Base-by-base conservation (phyloP, 2,888 invertebrate species). In the Ichneumoninae sp. region DNA sequence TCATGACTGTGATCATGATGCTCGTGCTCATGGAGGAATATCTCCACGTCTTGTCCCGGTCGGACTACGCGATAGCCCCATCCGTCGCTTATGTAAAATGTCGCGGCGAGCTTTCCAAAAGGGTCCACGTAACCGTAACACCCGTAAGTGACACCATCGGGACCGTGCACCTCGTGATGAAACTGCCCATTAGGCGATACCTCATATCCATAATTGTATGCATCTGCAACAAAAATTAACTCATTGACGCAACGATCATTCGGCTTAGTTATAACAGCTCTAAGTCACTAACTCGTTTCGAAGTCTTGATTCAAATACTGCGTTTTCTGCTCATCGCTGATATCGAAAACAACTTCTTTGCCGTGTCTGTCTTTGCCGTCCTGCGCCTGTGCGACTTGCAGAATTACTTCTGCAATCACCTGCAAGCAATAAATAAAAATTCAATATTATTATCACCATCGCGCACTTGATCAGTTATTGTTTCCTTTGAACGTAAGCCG, bases 101-200 rank as follows among this genome's bases (percentile, higher is more conserved):
- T 97, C 68, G 96, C 96, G 50, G 96, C 95, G 13, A 96, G 94
- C 83, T 95, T 94, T 52, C 95, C 95, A 69, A 96, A 95, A 0
- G 96, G 96, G 92, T 97, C 96, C 57, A 97, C 95, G 93, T 96
- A 96, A 40, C 97, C 97, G 89, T 97, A 97, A 92, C 97, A 97
- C 87, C 97, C 97, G 89, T 97, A 97, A 0, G 97, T 97, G 22
- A 97, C 96, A 26, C 96, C 96, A 89, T 97, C 97, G 0, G 96
- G 96, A 4, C 96, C 97, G 80, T 96, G 95, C 83, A 95, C 96
- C 94, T 97, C 97, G 91, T 97, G 97, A 92, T 97, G 97, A 92
- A 97, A 97, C 94, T 97, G 97, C 8, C 92, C 92, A 90, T 96
- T 96, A 3, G 96, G 96, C 79, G 96, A 96, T 76, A 97, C 96